phyloP scores from a whole-genome alignment of 2,113 vertebrate species.

The Anas platyrhynchos region DNA sequence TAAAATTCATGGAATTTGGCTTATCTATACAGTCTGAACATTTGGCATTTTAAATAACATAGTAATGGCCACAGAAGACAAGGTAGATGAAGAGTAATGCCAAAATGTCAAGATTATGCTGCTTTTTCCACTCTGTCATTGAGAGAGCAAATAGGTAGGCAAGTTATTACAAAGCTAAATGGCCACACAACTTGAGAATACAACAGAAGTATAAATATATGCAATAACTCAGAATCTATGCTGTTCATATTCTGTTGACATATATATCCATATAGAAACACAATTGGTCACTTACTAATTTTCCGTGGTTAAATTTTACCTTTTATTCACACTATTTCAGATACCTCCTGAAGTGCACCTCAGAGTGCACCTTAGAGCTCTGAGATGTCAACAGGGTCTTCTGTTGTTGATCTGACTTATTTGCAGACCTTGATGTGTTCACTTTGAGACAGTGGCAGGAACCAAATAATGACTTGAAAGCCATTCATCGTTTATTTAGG shows the following conservation, averaged over 20 bases:
- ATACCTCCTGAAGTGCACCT: background rate
- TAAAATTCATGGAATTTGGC: constrained; percentile 56
- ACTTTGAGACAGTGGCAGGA: background rate
- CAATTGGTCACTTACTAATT: background rate
- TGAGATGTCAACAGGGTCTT: background rate
- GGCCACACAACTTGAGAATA: background rate
- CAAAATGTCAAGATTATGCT: constrained; percentile 56
- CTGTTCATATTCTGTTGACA: background rate
- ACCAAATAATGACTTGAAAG: background rate
- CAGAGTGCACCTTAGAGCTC: background rate
- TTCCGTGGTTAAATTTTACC: background rate
- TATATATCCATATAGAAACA: background rate
- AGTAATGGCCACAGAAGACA: constrained; percentile 42
- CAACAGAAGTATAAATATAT: background rate
- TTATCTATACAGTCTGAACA: constrained; percentile 47
- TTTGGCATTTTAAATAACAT: constrained; percentile 60
- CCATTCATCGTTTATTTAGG: background rate
- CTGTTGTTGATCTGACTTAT: background rate
- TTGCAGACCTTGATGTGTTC: background rate
- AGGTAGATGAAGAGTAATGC: constrained; percentile 47
- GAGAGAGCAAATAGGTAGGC: background rate
- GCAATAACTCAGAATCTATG: background rate
- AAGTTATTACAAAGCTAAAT: background rate
- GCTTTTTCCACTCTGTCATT: constrained; percentile 35
- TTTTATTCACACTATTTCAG: background rate